Percentiles rank a stretch among this genome's conserved stretches.
These are phyloP conservation scores for Polylopha cassiicola DNA, from an alignment of 2,888 invertebrate species.

Conservation along the genomic window DNA sequence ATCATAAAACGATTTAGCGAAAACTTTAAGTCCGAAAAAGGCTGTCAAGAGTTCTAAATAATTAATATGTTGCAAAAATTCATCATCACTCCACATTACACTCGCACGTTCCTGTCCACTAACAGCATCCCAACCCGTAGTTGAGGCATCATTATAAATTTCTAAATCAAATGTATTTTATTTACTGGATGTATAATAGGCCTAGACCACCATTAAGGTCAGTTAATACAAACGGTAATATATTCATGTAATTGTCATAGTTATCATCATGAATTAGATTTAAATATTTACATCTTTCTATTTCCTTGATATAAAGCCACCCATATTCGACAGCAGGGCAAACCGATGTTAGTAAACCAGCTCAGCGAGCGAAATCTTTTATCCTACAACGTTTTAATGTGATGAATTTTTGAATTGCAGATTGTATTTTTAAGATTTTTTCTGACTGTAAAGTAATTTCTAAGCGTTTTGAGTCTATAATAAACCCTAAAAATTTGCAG, in stretches of 20 bases:
- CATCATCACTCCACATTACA: slow-evolving; percentile 15
- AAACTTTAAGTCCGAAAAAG: slow-evolving; percentile 18
- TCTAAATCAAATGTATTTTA: too few relatives aligned
- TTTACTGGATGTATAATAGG: too few relatives aligned
- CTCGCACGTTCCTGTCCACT: slow-evolving; percentile 13
- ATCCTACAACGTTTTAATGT: slow-evolving; percentile 24
- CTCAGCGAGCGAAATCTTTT: slow-evolving; percentile 24
- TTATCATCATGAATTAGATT: slow-evolving; percentile 20
- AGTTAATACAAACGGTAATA: neutral
- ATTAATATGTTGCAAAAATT: slow-evolving; percentile 18
- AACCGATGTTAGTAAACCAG: slow-evolving; percentile 28
- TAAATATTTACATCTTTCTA: slow-evolving; percentile 27
- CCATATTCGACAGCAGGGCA: slow-evolving; percentile 36
- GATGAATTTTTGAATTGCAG: slow-evolving; percentile 10
- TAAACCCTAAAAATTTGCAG: slow-evolving; percentile 24
- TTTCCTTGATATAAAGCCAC: slow-evolving; percentile 32
- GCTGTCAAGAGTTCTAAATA: slow-evolving; percentile 19
- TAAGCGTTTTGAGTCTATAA: slow-evolving; percentile 18
- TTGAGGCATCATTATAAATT: slow-evolving; percentile 22
- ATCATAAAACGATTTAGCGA: slow-evolving; percentile 8
- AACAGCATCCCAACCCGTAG: slow-evolving; percentile 21
- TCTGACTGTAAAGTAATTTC: slow-evolving; percentile 21
- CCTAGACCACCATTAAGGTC: slow-evolving; percentile 23
- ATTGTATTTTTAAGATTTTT: slow-evolving; percentile 20
- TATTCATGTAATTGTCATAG: slow-evolving; percentile 16